A percentile compares a stretch with the other conserved stretches of the same genome.
Evolutionary conservation across 2,113 vertebrate genomes (phyloP).

Genomic region (Cettia cetti): DNA sequence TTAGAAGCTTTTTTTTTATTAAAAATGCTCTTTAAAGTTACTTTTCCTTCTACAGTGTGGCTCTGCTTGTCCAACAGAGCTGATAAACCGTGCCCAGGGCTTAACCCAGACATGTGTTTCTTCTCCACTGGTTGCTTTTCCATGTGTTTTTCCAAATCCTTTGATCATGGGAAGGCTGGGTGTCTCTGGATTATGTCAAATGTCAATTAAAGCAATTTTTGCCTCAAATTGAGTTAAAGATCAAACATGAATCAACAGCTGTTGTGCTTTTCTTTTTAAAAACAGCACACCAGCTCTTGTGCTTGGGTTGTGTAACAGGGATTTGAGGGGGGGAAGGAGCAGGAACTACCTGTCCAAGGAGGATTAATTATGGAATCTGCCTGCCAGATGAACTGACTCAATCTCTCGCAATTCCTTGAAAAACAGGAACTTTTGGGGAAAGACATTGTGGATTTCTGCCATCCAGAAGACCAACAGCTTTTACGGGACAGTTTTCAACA

Average conservation of each 20-base stretch:
- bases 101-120: not conserved
- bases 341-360: not conserved
- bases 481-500: conserved; percentile 95
- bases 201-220: not conserved
- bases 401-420: not conserved
- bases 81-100: not conserved
- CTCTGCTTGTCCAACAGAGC: not conserved
- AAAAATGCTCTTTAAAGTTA: rapidly evolving
- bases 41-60: rapidly evolving
- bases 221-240: not conserved
- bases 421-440: conserved; percentile 92
- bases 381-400: not conserved
- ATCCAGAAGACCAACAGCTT: conserved; percentile 92
- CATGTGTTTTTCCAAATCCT: not conserved
- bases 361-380: not conserved
- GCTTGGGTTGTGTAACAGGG: not conserved
- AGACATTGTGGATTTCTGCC: conserved; percentile 90
- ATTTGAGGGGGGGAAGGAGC: not conserved
- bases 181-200: conserved; percentile 5
- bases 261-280: not conserved
- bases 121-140: not conserved
- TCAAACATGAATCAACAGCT: not conserved
- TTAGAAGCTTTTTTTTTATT: rapidly evolving
- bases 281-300: not conserved
- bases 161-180: not conserved